Evolutionary conservation across 2,113 vertebrate genomes (phyloP), one percentile per base, ranked within the genome.

Genomic region (Fulmarus glacialis): DNA sequence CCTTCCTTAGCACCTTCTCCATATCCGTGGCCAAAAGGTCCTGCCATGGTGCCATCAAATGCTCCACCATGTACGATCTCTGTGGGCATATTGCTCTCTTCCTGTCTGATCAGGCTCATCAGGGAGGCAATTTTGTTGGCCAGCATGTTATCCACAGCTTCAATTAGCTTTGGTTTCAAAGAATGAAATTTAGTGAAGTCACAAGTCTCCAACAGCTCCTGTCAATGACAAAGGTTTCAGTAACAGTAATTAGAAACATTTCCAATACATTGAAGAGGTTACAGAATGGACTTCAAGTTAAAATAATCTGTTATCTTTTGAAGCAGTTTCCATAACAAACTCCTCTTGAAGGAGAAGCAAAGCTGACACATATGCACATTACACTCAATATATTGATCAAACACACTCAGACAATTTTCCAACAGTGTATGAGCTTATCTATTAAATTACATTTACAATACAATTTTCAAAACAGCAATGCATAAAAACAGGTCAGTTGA

Each of bases 101-200:
- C 99, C 89, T 99, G 99, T 24, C 98, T 99, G 97, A 99, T 99
- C 96, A 99, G 98, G 34, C 95, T 97, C 99, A 99, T 99, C 83
- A 99, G 97, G 2, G 97, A 98, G 0, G 99, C 98, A 88, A 99
- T 99, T 98, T 99, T 99, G 48, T 94, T 98, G 93, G 98, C 98
- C 92, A 99, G 89, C 99, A 99, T 99, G 98, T 99, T 99, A 94
- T 99, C 99, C 90, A 99, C 99, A 0, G 99, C 97, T 97, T 99
- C 99, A 20, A 99, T 99, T 63, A 99, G 98, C 95, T 99, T 99
- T 55, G 99, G 98, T 97, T 99, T 99, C 97, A 99, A 97, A 1
- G 99, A 99, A 50, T 99, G 99, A 96, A 99, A 99, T 92, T 99
- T 99, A 58, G 98, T 99, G 98, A 99, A 99, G 98, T 99, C 99